Evolutionary conservation across 2,797 vertebrate genomes (phyloP).

Genomic region (Coccyzus lansbergi): DNA sequence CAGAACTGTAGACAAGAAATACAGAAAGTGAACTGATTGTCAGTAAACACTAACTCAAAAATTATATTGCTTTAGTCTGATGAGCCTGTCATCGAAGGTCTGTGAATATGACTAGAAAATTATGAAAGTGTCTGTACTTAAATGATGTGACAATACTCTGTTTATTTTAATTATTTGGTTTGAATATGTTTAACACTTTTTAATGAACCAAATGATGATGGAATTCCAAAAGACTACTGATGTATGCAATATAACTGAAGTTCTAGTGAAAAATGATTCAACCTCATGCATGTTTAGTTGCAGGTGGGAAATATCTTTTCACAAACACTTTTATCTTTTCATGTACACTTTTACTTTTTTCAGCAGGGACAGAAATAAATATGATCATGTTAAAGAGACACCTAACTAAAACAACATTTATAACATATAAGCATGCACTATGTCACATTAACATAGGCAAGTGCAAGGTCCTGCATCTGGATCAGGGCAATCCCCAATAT

Average conservation of each 20-base stretch:
- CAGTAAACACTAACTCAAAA: neutral
- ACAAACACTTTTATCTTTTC: neutral
- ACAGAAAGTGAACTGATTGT: neutral
- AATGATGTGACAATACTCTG: neutral
- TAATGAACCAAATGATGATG: neutral
- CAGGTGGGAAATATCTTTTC: neutral
- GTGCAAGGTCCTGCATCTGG: neutral
- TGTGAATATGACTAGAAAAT: neutral
- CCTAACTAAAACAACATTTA: neutral
- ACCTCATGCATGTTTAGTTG: neutral
- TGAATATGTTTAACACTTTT: neutral
- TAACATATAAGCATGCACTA: neutral
- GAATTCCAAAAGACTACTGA: neutral
- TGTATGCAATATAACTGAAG: neutral
- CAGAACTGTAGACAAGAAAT: neutral
- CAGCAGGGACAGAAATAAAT: neutral
- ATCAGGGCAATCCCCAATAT: neutral
- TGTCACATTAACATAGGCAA: neutral
- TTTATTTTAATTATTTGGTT: neutral
- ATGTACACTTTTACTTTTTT: neutral
- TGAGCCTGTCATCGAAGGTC: accelerated
- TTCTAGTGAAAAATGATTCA: neutral
- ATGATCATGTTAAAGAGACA: neutral
- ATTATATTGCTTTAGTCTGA: neutral
- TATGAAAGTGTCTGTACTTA: neutral